These are phyloP conservation scores for Clunio marinus DNA, from an alignment of 2,888 invertebrate species.

Conservation along the genomic window DNA sequence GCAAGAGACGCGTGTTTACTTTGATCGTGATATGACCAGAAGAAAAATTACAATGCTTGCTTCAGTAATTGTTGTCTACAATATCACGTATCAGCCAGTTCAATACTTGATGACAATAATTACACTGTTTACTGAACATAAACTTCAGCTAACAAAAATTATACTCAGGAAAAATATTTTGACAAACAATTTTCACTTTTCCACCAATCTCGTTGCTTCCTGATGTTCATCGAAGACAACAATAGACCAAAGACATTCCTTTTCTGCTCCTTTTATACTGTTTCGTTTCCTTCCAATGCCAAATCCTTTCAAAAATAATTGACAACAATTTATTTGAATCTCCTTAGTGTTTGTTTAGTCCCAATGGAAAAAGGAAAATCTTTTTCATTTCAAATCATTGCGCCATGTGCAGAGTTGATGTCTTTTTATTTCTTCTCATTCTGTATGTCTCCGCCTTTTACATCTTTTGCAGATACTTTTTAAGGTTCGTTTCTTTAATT, in stretches of 20 bases:
- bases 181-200: constrained; percentile 23
- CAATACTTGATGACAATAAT: too few species aligned
- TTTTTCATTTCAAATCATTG: too few species aligned
- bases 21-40: too few species aligned
- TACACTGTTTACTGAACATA: too few species aligned
- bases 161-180: too few species aligned
- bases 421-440: neutral
- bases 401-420: neutral
- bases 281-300: neutral
- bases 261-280: constrained; percentile 22
- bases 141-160: too few species aligned
- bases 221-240: constrained; percentile 23
- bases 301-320: constrained; percentile 39
- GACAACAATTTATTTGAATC: constrained; percentile 29
- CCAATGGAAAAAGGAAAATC: constrained; percentile 14
- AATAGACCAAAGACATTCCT: neutral
- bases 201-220: constrained; percentile 12
- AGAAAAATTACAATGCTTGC: too few species aligned
- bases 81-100: too few species aligned
- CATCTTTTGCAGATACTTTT: neutral
- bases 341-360: neutral
- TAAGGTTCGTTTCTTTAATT: constrained; percentile 7
- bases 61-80: too few species aligned
- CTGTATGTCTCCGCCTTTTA: constrained; percentile 8
- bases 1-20: too few species aligned